Evolutionary conservation across 2,888 invertebrate genomes (phyloP), one percentile per base, ranked within the genome.

Genomic region (Hesperia comma): DNA sequence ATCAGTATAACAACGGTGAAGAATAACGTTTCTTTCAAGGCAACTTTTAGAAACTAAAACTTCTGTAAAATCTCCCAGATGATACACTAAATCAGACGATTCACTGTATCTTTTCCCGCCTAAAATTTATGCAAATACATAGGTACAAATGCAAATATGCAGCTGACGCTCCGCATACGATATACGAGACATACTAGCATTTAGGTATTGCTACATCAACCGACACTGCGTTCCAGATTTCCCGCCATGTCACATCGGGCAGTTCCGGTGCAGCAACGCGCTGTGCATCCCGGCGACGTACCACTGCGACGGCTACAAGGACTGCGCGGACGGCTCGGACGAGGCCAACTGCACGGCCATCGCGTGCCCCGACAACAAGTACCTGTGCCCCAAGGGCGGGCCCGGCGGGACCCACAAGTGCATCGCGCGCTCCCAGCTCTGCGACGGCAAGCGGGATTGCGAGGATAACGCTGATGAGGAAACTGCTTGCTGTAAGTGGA

Each of bases 251-350:
- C 96, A 97, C 82, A 95, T 95, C 75, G 97, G 97, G 1, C 98
- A 99, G 91, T 99, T 98, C 90, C 95, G 98, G 43, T 99, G 99
- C 90, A 95, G 96, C 73, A 98, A 98, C 89, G 96, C 97, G 0
- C 94, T 98, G 12, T 99, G 99, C 88, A 98, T 99, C 77, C 99
- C 98, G 0, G 94, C 95, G 60, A 95, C 95, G 58, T 97, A 96
- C 88, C 96, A 96, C 83, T 97, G 97, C 88, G 96, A 96, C 81
- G 97, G 97, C 32, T 96, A 96, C 90, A 94, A 95, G 71, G 99
- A 99, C 87, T 99, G 99, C 88, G 94, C 96, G 0, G 99, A 99
- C 81, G 97, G 97, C 43, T 96, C 97, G 14, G 98, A 98, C 84
- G 98, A 98, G 81, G 94, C 94, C 73, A 97, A 97, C 93, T 98